Conservation (phyloP, 2,113 vertebrate species). For the Chamaetylas fuelleborni region DNA sequence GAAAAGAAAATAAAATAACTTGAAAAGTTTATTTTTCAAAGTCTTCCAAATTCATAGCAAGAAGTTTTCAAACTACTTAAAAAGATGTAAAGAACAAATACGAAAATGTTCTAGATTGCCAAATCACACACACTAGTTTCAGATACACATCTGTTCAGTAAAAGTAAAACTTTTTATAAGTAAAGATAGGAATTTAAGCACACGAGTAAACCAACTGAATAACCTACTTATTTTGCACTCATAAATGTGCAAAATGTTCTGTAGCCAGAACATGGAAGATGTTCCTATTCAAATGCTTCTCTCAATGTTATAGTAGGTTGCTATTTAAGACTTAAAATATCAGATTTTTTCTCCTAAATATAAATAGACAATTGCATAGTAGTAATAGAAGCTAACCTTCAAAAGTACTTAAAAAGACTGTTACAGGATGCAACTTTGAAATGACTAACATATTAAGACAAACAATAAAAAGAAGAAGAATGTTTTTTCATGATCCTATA, state of each 20-base stretch:
- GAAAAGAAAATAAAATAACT: neutral
- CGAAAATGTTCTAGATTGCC: neutral
- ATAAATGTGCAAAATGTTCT: neutral
- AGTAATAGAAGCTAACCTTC: neutral
- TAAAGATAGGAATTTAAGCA: neutral
- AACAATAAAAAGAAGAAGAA: neutral
- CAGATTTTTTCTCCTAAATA: fast-evolving
- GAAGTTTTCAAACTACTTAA: neutral
- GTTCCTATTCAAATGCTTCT: neutral
- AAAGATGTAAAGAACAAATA: neutral
- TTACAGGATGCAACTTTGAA: neutral
- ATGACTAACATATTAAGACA: fast-evolving
- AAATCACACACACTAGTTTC: neutral
- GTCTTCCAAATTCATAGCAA: neutral
- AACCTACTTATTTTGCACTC: neutral
- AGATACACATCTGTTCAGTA: neutral
- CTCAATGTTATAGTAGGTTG: neutral
- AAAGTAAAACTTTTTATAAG: neutral
- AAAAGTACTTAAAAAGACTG: neutral
- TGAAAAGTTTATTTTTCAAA: neutral
- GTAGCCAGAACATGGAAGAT: neutral
- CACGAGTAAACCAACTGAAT: neutral
- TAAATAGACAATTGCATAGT: neutral
- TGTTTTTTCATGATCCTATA: neutral
- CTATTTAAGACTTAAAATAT: neutral